Conservation (phyloP, 2,888 invertebrate species). For the Rhagophthalmus giganteus region DNA sequence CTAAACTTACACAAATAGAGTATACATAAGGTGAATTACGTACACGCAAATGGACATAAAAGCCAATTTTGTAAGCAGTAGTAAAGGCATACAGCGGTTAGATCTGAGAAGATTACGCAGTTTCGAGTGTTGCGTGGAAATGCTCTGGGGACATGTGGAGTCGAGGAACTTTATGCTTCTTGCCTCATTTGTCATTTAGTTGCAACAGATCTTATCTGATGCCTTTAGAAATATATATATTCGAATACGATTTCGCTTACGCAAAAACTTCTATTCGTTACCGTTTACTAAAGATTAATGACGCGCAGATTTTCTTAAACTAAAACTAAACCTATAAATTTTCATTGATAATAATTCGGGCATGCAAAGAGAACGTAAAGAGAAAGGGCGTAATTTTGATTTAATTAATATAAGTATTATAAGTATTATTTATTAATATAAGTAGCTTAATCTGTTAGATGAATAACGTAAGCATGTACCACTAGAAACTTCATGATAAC, state of each 20-base stretch:
- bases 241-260: slow-evolving; percentile 30
- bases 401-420: no score
- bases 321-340: slow-evolving; percentile 35
- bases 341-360: slow-evolving; percentile 27
- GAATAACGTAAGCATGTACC: no score
- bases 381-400: slow-evolving; percentile 6
- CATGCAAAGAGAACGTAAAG: slow-evolving; percentile 23
- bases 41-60: slow-evolving; percentile 10
- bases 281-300: slow-evolving; percentile 27
- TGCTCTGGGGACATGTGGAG: background rate
- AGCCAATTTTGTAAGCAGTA: slow-evolving; percentile 6
- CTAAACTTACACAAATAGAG: slow-evolving; percentile 6
- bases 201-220: slow-evolving; percentile 30
- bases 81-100: slow-evolving; percentile 4
- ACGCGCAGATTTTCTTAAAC: slow-evolving; percentile 33
- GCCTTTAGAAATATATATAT: slow-evolving; percentile 30
- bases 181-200: slow-evolving; percentile 34
- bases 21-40: slow-evolving; percentile 8
- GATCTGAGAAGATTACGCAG: background rate
- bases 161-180: slow-evolving; percentile 3
- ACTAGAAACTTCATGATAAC: no score
- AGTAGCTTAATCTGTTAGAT: no score
- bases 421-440: no score
- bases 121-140: background rate
- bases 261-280: slow-evolving; percentile 30